Base-by-base conservation (phyloP, 2,888 invertebrate genomes). In the Erebia ligea region DNA sequence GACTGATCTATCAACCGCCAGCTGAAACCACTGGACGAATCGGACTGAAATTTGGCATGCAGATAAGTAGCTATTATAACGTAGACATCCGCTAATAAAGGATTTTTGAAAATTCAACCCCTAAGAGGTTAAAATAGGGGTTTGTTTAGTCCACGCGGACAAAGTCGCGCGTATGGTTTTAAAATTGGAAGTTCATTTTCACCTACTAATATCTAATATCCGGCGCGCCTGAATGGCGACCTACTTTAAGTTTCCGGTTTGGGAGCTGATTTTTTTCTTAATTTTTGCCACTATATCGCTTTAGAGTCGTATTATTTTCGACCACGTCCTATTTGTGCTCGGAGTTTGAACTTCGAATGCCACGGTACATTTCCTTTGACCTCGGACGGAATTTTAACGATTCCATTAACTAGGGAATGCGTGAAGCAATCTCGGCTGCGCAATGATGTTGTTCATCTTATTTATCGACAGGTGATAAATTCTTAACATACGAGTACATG, bases 351-450 rank as follows among this genome's bases (percentile, higher is more conserved):
- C 40, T 40, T 54, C 42, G 65, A 72, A 68, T 66, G 68, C 63
- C 58, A 54, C 70, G 68, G 70, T 69, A 58, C 67, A 65, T 71
- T 63, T 66, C 72, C 64, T 70, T 71, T 71, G 69, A 72, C 72
- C 74, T 67, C 75, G 71, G 75, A 72, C 67, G 71, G 71, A 72
- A 75, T 75, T 78, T 77, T 75, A 72, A 75, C 73, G 62, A 54
- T 65, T 65, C 65, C 69, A 68, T 75, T 70, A 61, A 45, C 19
- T 19, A 70, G 73, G 10, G 67, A 66, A 69, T 67, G 69, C 64
- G 58, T 56, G 61, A n/a, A 67, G 69, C 64, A 68, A 69, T 71
- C 56, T 40, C 64, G 45, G 61, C 13, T 25, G 48, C 25, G 62
- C 54, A 61, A 65, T 58, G 63, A 52, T 61, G 58, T 69, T 52